phyloP scores from a whole-genome alignment of 2,113 vertebrate species.

The Trogon surrucura region DNA sequence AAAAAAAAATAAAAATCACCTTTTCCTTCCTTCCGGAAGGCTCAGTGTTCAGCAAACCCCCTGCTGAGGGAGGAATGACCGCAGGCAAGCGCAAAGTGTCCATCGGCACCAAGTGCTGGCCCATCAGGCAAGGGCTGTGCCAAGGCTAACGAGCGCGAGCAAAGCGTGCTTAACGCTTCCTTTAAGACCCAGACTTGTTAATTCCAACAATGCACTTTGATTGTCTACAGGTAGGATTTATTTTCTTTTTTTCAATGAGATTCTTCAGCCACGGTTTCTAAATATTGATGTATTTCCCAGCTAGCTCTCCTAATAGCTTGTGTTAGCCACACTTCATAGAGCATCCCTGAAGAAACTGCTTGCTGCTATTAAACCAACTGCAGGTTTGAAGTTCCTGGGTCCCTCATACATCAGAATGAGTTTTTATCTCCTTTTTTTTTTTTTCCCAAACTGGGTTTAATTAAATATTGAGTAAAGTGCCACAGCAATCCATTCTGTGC shows the following conservation, averaged over 20 bases:
- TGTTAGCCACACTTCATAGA: neutral
- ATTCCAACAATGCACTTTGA: neutral
- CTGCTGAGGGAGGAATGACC: neutral
- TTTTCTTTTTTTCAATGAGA: neutral
- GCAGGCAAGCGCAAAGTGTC: neutral
- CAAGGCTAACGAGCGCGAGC: neutral
- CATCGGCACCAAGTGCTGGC: neutral
- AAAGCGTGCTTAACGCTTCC: neutral
- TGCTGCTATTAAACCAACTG: neutral
- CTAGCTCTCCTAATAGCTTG: neutral
- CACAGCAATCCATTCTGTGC: constrained; percentile 10
- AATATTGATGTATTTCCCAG: neutral
- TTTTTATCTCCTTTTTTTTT: neutral
- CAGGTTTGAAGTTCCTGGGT: neutral
- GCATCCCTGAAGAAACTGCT: neutral
- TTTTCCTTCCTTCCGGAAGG: neutral
- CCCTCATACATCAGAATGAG: neutral
- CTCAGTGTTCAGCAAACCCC: neutral
- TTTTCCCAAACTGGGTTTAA: neutral
- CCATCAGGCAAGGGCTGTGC: neutral
- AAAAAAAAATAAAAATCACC: neutral
- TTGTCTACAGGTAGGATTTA: fast-evolving
- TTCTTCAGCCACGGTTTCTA: neutral
- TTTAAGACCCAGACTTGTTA: neutral
- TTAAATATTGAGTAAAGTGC: constrained; percentile 55